Conservation (phyloP, 2,888 invertebrate genomes). For the Eumacrocentrus americanus region DNA sequence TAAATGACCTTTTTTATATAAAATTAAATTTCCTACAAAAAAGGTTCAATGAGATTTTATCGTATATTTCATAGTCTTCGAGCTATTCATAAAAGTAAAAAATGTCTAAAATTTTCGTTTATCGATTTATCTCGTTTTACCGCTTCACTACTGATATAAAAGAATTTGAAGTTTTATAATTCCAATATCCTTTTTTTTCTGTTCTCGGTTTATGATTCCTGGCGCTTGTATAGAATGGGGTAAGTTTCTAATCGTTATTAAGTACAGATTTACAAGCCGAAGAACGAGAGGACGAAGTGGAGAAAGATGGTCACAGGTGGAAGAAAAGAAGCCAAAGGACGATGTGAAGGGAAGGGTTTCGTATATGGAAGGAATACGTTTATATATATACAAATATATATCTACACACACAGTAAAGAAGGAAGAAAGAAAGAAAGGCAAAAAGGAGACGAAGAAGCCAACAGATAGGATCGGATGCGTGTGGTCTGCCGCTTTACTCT, state of each 20-base stretch:
- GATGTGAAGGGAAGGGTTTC: constrained; percentile 16
- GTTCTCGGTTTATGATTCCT: constrained; percentile 21
- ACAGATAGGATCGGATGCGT: constrained; percentile 61
- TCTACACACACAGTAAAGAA: constrained; percentile 3
- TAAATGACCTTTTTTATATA: no score
- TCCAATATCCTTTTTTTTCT: constrained; percentile 16
- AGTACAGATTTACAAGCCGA: constrained; percentile 20
- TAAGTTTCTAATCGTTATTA: constrained; percentile 41
- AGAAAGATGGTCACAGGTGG: constrained; percentile 22
- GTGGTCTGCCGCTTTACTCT: constrained; percentile 60
- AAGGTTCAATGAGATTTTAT: no score
- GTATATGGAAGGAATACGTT: constrained; percentile 19
- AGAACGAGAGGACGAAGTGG: constrained; percentile 31
- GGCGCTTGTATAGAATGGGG: constrained; percentile 50
- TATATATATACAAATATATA: no score
- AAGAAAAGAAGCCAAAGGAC: constrained; percentile 23
- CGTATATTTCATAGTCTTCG: no score
- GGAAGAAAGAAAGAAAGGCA: constrained; percentile 26
- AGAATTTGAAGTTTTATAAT: not conserved
- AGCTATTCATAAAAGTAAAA: no score
- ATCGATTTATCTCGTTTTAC: no score
- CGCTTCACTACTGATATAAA: no score
- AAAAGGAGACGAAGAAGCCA: constrained; percentile 40
- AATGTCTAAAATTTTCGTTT: no score
- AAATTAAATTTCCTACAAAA: no score